A percentile compares a stretch with the other conserved stretches of the same genome.
Conservation (phyloP, 2,113 vertebrate species). For the Natator depressus region DNA sequence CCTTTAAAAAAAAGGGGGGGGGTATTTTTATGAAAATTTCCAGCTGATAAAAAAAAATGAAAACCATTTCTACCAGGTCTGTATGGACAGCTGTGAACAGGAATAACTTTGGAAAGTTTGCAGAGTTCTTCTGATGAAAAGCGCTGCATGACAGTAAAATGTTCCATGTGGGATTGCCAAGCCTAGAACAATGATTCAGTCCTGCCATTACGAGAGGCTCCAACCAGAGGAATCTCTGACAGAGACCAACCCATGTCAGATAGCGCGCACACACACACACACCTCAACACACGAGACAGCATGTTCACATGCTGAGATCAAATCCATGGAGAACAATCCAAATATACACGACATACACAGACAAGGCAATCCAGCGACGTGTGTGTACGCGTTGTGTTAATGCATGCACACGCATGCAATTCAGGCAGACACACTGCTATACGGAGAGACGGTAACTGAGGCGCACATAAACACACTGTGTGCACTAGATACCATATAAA, state of each 20-base stretch:
- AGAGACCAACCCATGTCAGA: neutral
- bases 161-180: neutral
- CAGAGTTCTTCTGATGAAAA: neutral
- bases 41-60: neutral
- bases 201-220: neutral
- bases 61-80: neutral
- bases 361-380: conserved; percentile 9
- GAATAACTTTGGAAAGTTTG: neutral
- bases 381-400: neutral
- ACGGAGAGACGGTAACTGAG: conserved; percentile 12
- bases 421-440: conserved; percentile 35
- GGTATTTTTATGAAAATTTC: neutral
- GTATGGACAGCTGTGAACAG: neutral
- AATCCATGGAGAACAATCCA: neutral
- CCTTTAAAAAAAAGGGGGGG: too few species aligned
- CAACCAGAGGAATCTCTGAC: neutral
- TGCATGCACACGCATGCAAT: neutral
- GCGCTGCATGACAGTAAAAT: neutral
- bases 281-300: neutral
- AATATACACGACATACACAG: neutral
- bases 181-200: neutral
- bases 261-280: too few species aligned
- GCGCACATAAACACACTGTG: conserved; percentile 41
- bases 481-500: conserved; percentile 6
- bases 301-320: neutral